These are phyloP conservation scores for Leptatherina wallacei DNA, from an alignment of 2,797 vertebrate genomes.

Conservation along the genomic window DNA sequence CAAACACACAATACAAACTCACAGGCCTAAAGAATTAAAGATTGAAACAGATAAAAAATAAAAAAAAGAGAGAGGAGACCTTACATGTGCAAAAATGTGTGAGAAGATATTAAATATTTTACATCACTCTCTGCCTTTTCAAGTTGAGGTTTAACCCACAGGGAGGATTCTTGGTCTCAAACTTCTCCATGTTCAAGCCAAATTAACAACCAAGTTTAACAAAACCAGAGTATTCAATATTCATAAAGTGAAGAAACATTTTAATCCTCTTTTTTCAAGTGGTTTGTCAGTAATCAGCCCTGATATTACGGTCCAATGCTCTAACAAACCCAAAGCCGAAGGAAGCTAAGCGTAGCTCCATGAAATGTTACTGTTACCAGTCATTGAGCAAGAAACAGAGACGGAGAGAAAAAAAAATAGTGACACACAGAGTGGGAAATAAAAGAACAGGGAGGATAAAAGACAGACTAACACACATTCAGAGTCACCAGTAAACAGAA, in stretches of 20 bases:
- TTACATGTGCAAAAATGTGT: conserved; percentile 16
- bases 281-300: conserved; percentile 35
- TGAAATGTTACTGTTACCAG: conserved; percentile 39
- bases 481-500: conserved; percentile 43
- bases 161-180: conserved; percentile 23
- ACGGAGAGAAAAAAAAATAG: conserved; percentile 14
- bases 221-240: conserved; percentile 28
- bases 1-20: background rate
- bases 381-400: conserved; percentile 40
- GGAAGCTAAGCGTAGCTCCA: conserved; percentile 11
- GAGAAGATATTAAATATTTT: conserved; percentile 4
- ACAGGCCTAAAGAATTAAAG: conserved; percentile 35
- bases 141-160: conserved; percentile 51
- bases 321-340: conserved; percentile 30
- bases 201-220: conserved; percentile 49
- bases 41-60: conserved; percentile 22
- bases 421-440: conserved; percentile 2
- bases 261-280: conserved; percentile 25
- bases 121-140: conserved; percentile 47
- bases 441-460: conserved; percentile 19
- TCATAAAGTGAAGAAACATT: conserved; percentile 25
- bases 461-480: conserved; percentile 20
- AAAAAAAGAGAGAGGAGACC: conserved; percentile 20
- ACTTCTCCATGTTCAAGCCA: conserved; percentile 31
- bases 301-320: conserved; percentile 37